Conservation (phyloP, 2,113 vertebrate genomes). For the Scatophagus argus region DNA sequence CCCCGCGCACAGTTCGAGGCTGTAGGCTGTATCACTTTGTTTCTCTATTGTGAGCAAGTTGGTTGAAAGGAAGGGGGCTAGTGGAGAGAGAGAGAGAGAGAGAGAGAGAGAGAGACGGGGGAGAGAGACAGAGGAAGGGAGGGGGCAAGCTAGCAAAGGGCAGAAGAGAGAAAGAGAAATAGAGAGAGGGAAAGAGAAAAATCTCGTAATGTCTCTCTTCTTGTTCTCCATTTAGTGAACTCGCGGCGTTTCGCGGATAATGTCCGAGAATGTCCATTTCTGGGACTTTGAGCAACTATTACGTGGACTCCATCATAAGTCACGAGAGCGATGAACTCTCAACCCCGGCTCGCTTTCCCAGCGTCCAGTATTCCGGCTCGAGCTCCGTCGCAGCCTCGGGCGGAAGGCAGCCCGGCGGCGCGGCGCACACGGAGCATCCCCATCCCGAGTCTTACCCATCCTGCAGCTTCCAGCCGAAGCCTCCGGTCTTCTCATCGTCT, state of each 20-base stretch:
- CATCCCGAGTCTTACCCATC: slow-evolving; percentile 90
- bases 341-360: slow-evolving; percentile 89
- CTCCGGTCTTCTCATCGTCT: slow-evolving; percentile 94
- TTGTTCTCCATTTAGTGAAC: slow-evolving; percentile 88
- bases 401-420: slow-evolving; percentile 63
- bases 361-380: slow-evolving; percentile 89
- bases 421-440: slow-evolving; percentile 88
- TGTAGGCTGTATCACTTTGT: slow-evolving; percentile 87
- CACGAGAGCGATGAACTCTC: slow-evolving; percentile 94
- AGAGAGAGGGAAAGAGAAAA: slow-evolving; percentile 66
- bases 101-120: slow-evolving; percentile 12
- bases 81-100: slow-evolving; percentile 39
- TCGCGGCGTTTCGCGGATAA: slow-evolving; percentile 88
- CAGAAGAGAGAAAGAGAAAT: slow-evolving; percentile 52
- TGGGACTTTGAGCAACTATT: slow-evolving; percentile 99
- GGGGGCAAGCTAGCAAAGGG: slow-evolving; percentile 64
- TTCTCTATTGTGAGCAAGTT: slow-evolving; percentile 85
- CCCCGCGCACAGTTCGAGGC: slow-evolving; percentile 80
- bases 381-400: slow-evolving; percentile 69
- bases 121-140: slow-evolving; percentile 35
- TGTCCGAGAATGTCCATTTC: slow-evolving; percentile 99
- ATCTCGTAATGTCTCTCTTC: slow-evolving; percentile 85
- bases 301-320: slow-evolving; percentile 99
- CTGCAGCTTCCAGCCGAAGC: slow-evolving; percentile 97
- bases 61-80: slow-evolving; percentile 81